Evolutionary conservation across 2,888 invertebrate genomes (phyloP), one percentile per base, ranked within the genome.

Genomic region (Nezara viridula): DNA sequence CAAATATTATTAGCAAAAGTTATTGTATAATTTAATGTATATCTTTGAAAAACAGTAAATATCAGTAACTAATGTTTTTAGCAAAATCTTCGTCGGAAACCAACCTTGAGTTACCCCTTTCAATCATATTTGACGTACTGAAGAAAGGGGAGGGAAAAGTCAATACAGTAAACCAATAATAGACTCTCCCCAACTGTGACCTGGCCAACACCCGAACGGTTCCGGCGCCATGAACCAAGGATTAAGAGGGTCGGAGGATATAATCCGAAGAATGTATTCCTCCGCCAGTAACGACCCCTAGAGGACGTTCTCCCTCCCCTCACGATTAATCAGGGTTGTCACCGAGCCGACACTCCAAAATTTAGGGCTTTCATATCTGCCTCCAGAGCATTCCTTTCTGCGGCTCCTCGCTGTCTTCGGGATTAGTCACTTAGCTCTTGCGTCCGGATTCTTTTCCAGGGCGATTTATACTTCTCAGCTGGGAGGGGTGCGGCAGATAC

Each of bases 341-440:
- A 73, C 66, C 4, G 19, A 37, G 19, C 66, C 37, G 32, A 73
- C 66, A 73, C 37, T 73, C 21, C 0, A 19, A 73, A 73, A 73
- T 73, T 73, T 73, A 73, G 66, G 66, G 66, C 66, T 73, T 73
- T 73, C 66, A 73, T 73, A 73, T 73, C 66, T 73, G 66, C 32
- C 66, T 73, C 21, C 6, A 2, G 66, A 73, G 66, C 66, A 73
- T 73, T 73, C 66, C 66, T 73, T 37, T 37, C 19, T 7, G 37
- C 6, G 32, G 66, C 66, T 60, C 60, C 16, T 60, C 14, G 14
- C 60, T 14, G 60, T 60, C 60, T 37, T 73, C 37, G 66, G 66
- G 66, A 32, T 73, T 73, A 73, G 66, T 73, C 66, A 73, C 66
- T 73, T 73, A 73, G 66, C 32, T 73, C 37, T 73, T 1, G 32